Conservation (phyloP, 2,888 invertebrate genomes). For the Parochlus steinenii region DNA sequence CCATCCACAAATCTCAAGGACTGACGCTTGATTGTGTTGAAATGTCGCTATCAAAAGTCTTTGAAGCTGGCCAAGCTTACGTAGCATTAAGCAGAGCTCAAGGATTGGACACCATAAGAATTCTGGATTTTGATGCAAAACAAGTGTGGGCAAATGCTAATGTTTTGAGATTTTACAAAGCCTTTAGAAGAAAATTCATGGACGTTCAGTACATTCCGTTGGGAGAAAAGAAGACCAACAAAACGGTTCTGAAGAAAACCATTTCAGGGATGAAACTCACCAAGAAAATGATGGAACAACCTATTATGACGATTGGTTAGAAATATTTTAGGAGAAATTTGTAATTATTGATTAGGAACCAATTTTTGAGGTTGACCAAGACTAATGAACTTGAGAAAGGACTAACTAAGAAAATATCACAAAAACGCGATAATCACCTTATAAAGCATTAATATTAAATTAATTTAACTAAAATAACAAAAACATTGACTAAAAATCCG, state of each 20-base stretch:
- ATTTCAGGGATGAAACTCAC: conserved; percentile 3
- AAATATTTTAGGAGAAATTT: not conserved
- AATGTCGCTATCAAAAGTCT: conserved; percentile 79
- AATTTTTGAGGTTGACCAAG: not conserved
- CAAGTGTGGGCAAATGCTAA: conserved; percentile 81
- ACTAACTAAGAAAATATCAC: no score
- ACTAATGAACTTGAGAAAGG: no score
- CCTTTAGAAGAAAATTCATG: conserved; percentile 44
- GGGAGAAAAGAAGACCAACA: conserved; percentile 27
- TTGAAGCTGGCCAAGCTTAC: conserved; percentile 93
- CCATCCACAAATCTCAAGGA: conserved; percentile 93
- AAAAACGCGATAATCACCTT: no score
- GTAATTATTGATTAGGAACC: not conserved
- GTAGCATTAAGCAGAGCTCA: conserved; percentile 87
- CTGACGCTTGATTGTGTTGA: conserved; percentile 89
- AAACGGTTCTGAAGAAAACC: conserved; percentile 15
- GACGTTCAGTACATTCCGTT: conserved; percentile 43
- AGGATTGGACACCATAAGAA: conserved; percentile 66
- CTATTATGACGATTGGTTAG: conserved; percentile 11
- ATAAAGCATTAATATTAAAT: no score
- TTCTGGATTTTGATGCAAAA: conserved; percentile 68
- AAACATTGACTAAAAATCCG: not conserved
- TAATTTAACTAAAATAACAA: not conserved
- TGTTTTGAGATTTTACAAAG: conserved; percentile 68
- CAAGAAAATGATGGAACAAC: conserved; percentile 13